These are phyloP conservation scores for Orientallactaga sibirica DNA, from an alignment of 2,797 vertebrate genomes.

Conservation along the genomic window DNA sequence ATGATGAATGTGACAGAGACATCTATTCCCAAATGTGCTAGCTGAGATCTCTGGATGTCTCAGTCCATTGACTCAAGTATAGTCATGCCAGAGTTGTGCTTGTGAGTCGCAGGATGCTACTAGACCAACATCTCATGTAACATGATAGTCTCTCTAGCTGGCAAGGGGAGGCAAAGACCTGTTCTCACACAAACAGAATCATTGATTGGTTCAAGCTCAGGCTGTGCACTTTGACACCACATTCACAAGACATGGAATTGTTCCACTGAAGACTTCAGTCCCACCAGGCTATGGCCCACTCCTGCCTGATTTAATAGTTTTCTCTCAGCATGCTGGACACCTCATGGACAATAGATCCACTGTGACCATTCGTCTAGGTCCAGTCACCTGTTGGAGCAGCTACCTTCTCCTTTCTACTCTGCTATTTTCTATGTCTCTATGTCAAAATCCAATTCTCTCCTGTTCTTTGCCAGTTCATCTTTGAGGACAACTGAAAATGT, in stretches of 20 bases:
- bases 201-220: too few species aligned
- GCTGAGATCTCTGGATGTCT: not conserved
- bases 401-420: not conserved
- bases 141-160: not conserved
- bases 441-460: not conserved
- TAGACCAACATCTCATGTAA: not conserved
- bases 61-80: fast-evolving
- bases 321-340: not conserved
- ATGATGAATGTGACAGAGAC: not conserved
- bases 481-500: not conserved
- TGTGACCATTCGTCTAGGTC: too few species aligned
- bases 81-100: not conserved
- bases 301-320: not conserved
- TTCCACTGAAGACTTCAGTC: not conserved
- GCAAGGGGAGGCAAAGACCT: not conserved
- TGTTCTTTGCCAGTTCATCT: not conserved
- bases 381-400: not conserved
- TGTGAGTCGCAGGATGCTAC: not conserved
- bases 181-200: not conserved
- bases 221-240: not conserved
- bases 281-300: not conserved
- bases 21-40: fast-evolving
- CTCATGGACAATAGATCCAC: not conserved
- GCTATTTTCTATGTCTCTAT: not conserved
- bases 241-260: not conserved